Percentiles rank a stretch among this genome's conserved stretches.
These are phyloP conservation scores for Emberiza fucata DNA, from an alignment of 2,113 vertebrate species.

Conservation along the genomic window DNA sequence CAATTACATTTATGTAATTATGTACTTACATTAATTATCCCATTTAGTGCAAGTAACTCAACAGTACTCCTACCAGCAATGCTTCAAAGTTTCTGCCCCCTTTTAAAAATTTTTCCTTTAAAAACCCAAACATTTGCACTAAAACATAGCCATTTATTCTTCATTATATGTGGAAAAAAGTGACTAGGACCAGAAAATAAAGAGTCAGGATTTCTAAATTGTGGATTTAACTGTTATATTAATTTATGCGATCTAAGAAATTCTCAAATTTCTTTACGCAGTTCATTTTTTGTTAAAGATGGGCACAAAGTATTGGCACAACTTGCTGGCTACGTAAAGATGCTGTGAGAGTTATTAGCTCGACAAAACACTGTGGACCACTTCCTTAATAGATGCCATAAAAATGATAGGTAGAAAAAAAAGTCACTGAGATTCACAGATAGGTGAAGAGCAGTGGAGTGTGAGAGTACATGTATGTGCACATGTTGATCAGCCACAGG, in stretches of 20 bases:
- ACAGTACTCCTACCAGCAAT: not conserved
- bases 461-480: not conserved
- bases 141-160: not conserved
- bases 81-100: not conserved
- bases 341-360: not conserved
- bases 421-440: not conserved
- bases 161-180: not conserved
- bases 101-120: not conserved
- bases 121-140: not conserved
- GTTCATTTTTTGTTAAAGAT: not conserved
- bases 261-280: not conserved
- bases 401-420: not conserved
- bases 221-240: not conserved
- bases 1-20: not conserved
- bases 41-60: not conserved
- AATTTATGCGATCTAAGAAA: not conserved
- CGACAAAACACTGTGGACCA: not conserved
- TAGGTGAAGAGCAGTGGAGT: not conserved
- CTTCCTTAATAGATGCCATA: not conserved
- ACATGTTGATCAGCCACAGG: not conserved
- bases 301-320: not conserved
- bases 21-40: not conserved
- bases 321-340: not conserved
- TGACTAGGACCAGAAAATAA: not conserved
- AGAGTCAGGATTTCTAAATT: not conserved